Evolutionary conservation across 1,140 invertebrate species (phyloP), one percentile per base, ranked within the genome.

Genomic region (Agrilus planipennis): DNA sequence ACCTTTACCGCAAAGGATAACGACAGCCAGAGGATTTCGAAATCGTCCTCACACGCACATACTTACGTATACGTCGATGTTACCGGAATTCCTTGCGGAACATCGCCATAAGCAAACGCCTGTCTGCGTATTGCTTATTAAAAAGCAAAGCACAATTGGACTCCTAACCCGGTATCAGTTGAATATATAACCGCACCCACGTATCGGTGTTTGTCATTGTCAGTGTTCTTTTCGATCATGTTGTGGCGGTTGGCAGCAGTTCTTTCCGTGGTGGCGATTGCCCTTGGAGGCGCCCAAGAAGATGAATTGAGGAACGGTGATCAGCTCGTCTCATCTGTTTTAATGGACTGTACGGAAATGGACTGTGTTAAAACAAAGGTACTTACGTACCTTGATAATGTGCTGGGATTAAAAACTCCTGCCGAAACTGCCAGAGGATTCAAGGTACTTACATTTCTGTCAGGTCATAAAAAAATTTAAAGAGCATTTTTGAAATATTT

Each of bases 281-380:
- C 34, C 3, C 6, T n/a, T n/a, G n/a, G n/a, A 3, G n/a, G 34
- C 21, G 25, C 31, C 17, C 9, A 19, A 11, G 23, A 22, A 25
- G 19, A 21, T 36, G 41, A 21, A 36, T 21, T 36, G 20, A 66
- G 70, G 44, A 69, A 76, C 44, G 73, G 75, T 55, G 74, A 79
- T 46, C 77, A 83, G 55, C 68, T 84, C 12, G 67, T 85, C 20
- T 70, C 74, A 11, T 72, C 71, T 49, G 78, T 84, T 38, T 64
- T 84, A 46, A 75, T 76, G 65, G 75, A 77, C 57, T 85, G 82
- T 66, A 73, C 76, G 50, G 69, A 71, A 45, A 72, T 75, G 47
- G 67, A 70, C 34, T 87, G 83, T 50, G 63, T 84, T 29, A 84
- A 84, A 58, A 69, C 71, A 50, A 77, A 82, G 59, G 73, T 84